A percentile compares a stretch with the other conserved stretches of the same genome.
Conservation (phyloP, 2,797 vertebrate species). For the Okamejei kenojei region DNA sequence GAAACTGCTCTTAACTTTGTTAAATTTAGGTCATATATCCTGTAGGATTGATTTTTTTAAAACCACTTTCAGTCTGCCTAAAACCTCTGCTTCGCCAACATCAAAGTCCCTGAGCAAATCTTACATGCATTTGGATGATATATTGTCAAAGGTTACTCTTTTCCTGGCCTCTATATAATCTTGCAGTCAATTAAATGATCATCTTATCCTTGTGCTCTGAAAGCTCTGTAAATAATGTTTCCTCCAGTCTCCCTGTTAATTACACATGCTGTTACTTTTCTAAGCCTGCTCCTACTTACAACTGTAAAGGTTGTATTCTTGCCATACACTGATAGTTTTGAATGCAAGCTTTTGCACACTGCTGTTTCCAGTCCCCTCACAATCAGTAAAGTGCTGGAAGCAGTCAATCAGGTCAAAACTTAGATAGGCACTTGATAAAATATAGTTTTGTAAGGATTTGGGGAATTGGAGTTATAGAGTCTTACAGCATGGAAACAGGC, state of each 20-base stretch:
- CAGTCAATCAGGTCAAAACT: too few relatives aligned
- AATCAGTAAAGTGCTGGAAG: too few relatives aligned
- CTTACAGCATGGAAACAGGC: too few relatives aligned
- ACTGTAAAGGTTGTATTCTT: neutral
- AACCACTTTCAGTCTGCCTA: neutral
- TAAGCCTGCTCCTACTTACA: neutral
- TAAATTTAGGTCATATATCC: neutral
- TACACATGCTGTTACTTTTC: neutral
- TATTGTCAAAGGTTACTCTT: neutral
- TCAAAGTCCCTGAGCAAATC: conserved; percentile 3
- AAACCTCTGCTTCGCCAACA: neutral
- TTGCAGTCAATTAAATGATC: neutral
- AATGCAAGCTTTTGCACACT: neutral
- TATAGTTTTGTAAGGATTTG: too few relatives aligned
- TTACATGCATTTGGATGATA: conserved; percentile 18
- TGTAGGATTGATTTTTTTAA: neutral
- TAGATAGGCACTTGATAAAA: too few relatives aligned
- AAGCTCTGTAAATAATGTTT: conserved; percentile 17
- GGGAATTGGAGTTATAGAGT: too few relatives aligned
- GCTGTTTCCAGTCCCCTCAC: too few relatives aligned
- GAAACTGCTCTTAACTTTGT: neutral
- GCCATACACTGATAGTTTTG: neutral
- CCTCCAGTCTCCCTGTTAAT: conserved; percentile 1
- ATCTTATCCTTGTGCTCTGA: neutral
- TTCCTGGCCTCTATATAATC: neutral